Conservation (phyloP, 2,888 invertebrate species). For the Malthinus seriepunctatus region DNA sequence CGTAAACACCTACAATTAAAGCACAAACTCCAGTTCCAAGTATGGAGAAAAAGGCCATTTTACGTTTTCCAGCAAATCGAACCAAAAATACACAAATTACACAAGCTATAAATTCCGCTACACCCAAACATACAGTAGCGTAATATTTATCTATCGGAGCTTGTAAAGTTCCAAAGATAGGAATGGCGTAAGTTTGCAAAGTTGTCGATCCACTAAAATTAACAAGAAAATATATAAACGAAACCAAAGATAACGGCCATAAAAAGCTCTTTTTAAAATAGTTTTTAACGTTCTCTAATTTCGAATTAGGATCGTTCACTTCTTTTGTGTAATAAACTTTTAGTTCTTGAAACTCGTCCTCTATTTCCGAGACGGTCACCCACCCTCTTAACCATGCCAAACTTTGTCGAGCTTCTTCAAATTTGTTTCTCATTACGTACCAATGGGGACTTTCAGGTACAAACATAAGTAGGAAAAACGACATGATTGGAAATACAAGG, state of each 20-base stretch:
- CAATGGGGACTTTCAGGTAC: slow-evolving; percentile 84
- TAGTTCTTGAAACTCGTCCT: slow-evolving; percentile 63
- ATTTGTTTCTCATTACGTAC: slow-evolving; percentile 70
- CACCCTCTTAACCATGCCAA: slow-evolving; percentile 82
- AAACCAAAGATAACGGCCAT: slow-evolving; percentile 69
- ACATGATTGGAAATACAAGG: slow-evolving; percentile 65
- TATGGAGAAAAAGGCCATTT: slow-evolving; percentile 68
- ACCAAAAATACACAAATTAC: slow-evolving; percentile 68
- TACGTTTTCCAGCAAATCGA: slow-evolving; percentile 74
- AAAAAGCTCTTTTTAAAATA: slow-evolving; percentile 67
- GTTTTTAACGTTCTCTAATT: slow-evolving; percentile 46
- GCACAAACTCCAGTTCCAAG: slow-evolving; percentile 69
- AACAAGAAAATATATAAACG: slow-evolving; percentile 70
- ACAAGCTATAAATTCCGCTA: slow-evolving; percentile 70
- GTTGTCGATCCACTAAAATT: slow-evolving; percentile 78
- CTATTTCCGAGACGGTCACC: slow-evolving; percentile 65
- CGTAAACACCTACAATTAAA: slow-evolving; percentile 63
- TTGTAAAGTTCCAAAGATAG: slow-evolving; percentile 70
- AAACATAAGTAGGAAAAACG: slow-evolving; percentile 67
- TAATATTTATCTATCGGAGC: slow-evolving; percentile 77
- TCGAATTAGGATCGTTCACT: slow-evolving; percentile 22
- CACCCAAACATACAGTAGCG: slow-evolving; percentile 73
- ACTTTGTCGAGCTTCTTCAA: slow-evolving; percentile 68
- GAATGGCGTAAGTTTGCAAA: slow-evolving; percentile 74
- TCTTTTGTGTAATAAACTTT: slow-evolving; percentile 19